Evolutionary conservation across 2,888 invertebrate species (phyloP).

Genomic region (Sinohyriopsis cumingii): DNA sequence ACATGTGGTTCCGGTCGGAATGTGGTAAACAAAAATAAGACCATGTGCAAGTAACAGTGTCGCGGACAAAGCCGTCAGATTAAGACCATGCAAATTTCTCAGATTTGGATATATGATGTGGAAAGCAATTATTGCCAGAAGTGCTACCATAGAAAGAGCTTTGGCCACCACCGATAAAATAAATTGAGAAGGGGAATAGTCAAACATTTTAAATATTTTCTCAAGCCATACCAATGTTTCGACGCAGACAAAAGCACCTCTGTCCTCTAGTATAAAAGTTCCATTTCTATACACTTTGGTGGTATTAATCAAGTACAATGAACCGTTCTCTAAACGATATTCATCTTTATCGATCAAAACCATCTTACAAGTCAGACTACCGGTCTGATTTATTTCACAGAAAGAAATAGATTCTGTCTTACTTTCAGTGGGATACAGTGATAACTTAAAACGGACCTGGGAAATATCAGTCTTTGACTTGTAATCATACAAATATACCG

Average conservation of each 20-base stretch:
- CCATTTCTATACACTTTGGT: too few species aligned
- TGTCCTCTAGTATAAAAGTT: too few species aligned
- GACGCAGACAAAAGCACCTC: slow-evolving; percentile 10
- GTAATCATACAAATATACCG: too few species aligned
- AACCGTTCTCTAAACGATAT: slow-evolving; percentile 4
- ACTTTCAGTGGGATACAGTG: too few species aligned
- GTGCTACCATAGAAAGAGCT: slow-evolving; percentile 8
- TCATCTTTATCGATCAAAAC: slow-evolving; percentile 6
- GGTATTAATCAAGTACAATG: slow-evolving; percentile 1
- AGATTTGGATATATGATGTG: slow-evolving; percentile 10
- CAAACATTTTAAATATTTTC: slow-evolving; percentile 11
- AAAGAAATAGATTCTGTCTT: neutral
- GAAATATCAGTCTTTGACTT: too few species aligned
- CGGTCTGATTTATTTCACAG: neutral
- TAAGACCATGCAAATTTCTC: slow-evolving; percentile 21
- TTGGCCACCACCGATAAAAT: slow-evolving; percentile 16
- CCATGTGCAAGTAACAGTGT: slow-evolving; percentile 12
- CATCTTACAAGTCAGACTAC: slow-evolving; percentile 11
- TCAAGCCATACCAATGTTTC: slow-evolving; percentile 1
- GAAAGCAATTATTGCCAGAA: slow-evolving; percentile 4
- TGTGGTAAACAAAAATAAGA: slow-evolving; percentile 5
- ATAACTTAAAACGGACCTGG: too few species aligned
- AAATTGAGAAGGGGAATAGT: slow-evolving; percentile 6
- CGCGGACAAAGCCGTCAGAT: slow-evolving; percentile 13
- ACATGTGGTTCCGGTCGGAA: neutral